These are phyloP conservation scores for Amphiura filiformis DNA, from an alignment of 35 echinoderm and acorn worm species.

Conservation along the genomic window DNA sequence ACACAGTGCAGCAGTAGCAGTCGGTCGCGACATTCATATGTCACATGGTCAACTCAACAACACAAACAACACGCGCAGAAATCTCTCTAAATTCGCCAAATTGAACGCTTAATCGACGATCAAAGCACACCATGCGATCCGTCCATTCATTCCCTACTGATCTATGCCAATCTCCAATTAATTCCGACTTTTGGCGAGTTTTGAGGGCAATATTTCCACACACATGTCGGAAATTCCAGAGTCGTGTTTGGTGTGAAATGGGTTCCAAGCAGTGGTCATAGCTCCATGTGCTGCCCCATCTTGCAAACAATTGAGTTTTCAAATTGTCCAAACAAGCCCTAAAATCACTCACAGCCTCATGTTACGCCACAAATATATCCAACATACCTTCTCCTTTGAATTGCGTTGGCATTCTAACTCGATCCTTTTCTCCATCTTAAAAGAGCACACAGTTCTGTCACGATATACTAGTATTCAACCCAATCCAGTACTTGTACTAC, in stretches of 20 bases:
- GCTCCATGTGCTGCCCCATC: background rate
- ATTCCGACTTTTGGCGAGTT: background rate
- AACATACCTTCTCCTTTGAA: constrained; percentile 31
- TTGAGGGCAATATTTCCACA: background rate
- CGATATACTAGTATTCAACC: constrained; percentile 6
- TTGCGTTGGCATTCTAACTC: constrained; percentile 50
- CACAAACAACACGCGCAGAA: background rate
- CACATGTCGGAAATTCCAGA: background rate
- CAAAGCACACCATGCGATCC: background rate
- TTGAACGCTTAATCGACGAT: background rate
- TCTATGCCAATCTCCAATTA: background rate
- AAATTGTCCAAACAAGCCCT: background rate
- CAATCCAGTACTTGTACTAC: background rate
- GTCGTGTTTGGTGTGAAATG: background rate
- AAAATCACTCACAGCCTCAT: background rate
- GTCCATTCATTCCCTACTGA: background rate
- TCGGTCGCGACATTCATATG: background rate
- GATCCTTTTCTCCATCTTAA: constrained; percentile 49
- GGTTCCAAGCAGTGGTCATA: background rate
- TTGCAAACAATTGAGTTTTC: background rate
- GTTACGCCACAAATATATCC: background rate
- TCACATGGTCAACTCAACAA: constrained; percentile 10
- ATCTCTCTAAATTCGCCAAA: background rate
- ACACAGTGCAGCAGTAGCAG: background rate
- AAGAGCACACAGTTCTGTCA: constrained; percentile 18